Percentiles rank a stretch among this genome's conserved stretches.
These are phyloP conservation scores for Cartodere bifasciata DNA, from an alignment of 2,888 invertebrate species.

Conservation along the genomic window DNA sequence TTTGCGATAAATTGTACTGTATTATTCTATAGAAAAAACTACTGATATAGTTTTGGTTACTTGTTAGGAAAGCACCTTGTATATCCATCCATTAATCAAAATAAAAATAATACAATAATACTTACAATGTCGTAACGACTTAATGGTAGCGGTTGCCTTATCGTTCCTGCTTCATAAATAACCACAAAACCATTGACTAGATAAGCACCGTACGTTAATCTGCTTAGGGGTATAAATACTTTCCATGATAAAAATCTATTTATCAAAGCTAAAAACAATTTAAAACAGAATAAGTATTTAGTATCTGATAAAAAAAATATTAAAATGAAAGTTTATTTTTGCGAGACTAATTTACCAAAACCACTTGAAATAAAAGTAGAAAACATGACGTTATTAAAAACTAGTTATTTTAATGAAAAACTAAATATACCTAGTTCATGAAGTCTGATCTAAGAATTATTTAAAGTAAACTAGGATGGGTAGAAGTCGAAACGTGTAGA, in stretches of 20 bases:
- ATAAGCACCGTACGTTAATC: conserved; percentile 61
- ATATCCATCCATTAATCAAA: too few species aligned
- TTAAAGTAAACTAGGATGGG: too few species aligned
- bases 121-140: conserved; percentile 50
- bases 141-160: conserved; percentile 47
- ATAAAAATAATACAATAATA: conserved; percentile 14
- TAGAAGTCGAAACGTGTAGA: too few species aligned
- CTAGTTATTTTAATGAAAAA: too few species aligned
- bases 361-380: not conserved
- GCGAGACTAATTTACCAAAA: too few species aligned
- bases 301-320: not conserved
- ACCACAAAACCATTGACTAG: conserved; percentile 59
- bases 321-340: conserved; percentile 1
- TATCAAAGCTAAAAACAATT: conserved; percentile 38
- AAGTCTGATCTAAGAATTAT: too few species aligned
- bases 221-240: conserved; percentile 50
- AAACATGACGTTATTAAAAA: conserved; percentile 1
- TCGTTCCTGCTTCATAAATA: conserved; percentile 47
- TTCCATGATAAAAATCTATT: conserved; percentile 46
- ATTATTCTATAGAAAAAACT: too few species aligned
- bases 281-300: not conserved
- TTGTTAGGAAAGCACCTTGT: not conserved
- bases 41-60: conserved; percentile 1
- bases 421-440: too few species aligned
- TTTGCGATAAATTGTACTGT: too few species aligned